Evolutionary conservation across 2,888 invertebrate genomes (phyloP), one percentile per base, ranked within the genome.

Genomic region (Parnassius orleans): DNA sequence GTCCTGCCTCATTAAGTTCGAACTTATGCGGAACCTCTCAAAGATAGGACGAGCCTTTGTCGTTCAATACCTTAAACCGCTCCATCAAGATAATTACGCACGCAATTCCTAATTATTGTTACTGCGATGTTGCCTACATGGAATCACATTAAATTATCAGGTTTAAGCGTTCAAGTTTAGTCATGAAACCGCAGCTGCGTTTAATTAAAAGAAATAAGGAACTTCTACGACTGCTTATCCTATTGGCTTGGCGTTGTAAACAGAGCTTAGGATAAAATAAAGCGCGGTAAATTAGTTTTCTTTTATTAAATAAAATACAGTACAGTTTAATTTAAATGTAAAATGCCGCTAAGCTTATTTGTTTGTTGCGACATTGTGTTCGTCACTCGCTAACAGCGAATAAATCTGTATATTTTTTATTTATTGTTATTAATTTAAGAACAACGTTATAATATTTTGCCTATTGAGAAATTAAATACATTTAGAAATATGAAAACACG

Each of bases 1-100:
- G 71, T 73, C 72, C 72, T 71, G 74, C 75, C 84, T 86, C 86
- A 86, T 86, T 86, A 87, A 81, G 73, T 77, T 75, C 69, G 74
- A 68, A 74, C 77, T 75, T 74, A 74, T 77, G 78, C 75, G 76
- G 76, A 76, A 76, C 78, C 73, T 48, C 55, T 59, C 51, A 59
- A 51, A 58, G 46, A 67, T 69, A 69, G 70, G 68, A 68, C 68
- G 59, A 55, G 64, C 58, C 65, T 68, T 66, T 65, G 61, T 60
- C 56, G 57, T 65, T 64, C 60, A 65, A 61, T 66, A 62, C 64
- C 63, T 67, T 64, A 56, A 53, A 59, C 61, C 66, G 63, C 58
- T 57, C 63, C 64, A 61, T 65, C 57, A 48, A 54, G 62, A 62
- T 62, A 62, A 62, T 62, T 58, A 50, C 53, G 57, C 57, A 57